phyloP scores from a whole-genome alignment of 2,113 vertebrate genomes.

The Poicephalus gulielmi region DNA sequence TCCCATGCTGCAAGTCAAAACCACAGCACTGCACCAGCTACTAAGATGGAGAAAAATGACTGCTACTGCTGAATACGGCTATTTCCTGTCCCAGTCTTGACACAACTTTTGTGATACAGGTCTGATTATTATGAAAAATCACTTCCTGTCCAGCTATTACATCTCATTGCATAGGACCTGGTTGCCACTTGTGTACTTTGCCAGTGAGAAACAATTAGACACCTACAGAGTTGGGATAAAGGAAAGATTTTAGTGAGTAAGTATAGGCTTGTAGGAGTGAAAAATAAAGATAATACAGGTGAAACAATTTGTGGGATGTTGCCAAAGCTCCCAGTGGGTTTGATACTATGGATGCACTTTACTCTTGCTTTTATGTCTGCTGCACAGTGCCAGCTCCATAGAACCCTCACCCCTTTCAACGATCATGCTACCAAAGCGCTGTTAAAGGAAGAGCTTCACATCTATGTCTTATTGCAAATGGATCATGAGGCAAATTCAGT shows the following conservation, averaged over 20 bases:
- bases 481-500: rapidly evolving
- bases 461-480: neutral
- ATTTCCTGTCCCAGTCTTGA: neutral
- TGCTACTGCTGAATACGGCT: neutral
- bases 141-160: neutral
- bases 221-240: neutral
- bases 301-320: neutral
- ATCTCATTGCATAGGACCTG: rapidly evolving
- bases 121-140: neutral
- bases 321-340: neutral
- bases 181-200: neutral
- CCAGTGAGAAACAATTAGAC: neutral
- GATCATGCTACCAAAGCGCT: neutral
- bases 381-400: neutral
- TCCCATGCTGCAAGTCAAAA: neutral
- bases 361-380: neutral
- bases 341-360: neutral
- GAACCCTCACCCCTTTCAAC: neutral
- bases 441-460: neutral
- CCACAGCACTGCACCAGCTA: neutral
- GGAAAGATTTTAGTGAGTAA: neutral
- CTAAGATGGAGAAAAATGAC: neutral
- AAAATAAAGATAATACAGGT: neutral
- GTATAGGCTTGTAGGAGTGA: neutral
- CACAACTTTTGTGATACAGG: neutral